Evolutionary conservation across 1,140 invertebrate species (phyloP).

Genomic region (Diuraphis noxia): DNA sequence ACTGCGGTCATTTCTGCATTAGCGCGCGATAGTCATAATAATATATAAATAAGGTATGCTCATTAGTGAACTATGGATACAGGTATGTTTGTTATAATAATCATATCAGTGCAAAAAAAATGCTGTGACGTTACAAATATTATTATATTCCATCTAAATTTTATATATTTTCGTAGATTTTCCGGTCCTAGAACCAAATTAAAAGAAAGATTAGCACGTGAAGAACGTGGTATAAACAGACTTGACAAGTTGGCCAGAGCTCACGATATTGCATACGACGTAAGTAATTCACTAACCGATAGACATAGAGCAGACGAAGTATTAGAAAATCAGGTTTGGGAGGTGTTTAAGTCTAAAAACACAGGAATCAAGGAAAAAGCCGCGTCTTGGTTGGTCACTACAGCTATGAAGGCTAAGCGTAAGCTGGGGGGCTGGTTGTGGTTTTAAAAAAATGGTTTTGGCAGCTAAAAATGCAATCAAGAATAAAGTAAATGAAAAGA

Average conservation of each 20-base stretch:
- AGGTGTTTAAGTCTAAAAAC: constrained; percentile 60
- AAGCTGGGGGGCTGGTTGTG: constrained; percentile 58
- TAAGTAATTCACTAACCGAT: no score
- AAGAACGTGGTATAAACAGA: constrained; percentile 59
- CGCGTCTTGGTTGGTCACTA: constrained; percentile 58
- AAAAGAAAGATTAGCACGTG: constrained; percentile 59
- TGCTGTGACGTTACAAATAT: no score
- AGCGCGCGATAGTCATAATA: no score
- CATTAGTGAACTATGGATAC: no score
- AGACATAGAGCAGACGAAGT: no score
- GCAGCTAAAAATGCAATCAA: not conserved
- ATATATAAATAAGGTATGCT: no score
- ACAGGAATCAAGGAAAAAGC: constrained; percentile 59
- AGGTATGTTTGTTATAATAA: no score
- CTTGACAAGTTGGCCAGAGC: constrained; percentile 61
- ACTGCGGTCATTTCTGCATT: no score
- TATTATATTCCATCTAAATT: no score
- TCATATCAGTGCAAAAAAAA: no score
- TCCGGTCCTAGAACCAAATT: constrained; percentile 62
- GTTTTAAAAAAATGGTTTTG: not conserved
- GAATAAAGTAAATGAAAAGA: not conserved
- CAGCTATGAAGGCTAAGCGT: constrained; percentile 59
- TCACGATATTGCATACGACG: constrained; percentile 60
- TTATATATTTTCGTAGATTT: no score
- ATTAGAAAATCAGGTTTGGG: constrained; percentile 55